Evolutionary conservation across 1,140 invertebrate species (phyloP), one percentile per base, ranked within the genome.

Genomic region (Scaptomyza graminum): DNA sequence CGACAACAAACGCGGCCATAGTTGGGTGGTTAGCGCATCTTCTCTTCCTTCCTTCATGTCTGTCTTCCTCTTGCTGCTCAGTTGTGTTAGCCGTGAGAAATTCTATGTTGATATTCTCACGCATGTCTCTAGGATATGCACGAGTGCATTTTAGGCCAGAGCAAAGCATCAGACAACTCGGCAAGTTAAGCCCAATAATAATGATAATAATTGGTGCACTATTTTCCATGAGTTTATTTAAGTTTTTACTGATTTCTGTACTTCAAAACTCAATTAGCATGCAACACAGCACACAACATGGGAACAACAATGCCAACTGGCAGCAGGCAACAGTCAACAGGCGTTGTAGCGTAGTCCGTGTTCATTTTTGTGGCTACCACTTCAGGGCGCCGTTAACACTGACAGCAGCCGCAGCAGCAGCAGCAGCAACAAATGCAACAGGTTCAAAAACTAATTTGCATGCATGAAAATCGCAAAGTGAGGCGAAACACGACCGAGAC

Each of bases 41-140:
- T 0, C n/a, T 41, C 37, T 41, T n/a, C 37, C 37, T 6, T 41
- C 7, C 18, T 34, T 4, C 15, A 5, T 7, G 18, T 22, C n/a
- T 7, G n/a, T n/a, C 41, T n/a, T 4, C 8, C 13, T 8, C 15
- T 5, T 8, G 46, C 34, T 25, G 52, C 16, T 51, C n/a, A 28
- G 16, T 25, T 61, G 41, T 16, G 18, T 34, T 59, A 65, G 65
- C 74, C 79, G 79, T 88, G 83, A 83, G 83, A 88, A 88, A 72
- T 88, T 77, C 52, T 83, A 64, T 68, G 79, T 63, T 73, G 79
- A 76, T 79, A 87, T 90, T 90, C 87, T 90, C 87, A 90, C 87
- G 87, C 87, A 90, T 90, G 82, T 83, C 82, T 88, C 79, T 87
- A 83, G 87, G 87, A 90, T 80, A 90, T 87, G 87, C 87, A 90